Conservation (phyloP, 2,113 vertebrate species). For the Peromyscus leucopus region DNA sequence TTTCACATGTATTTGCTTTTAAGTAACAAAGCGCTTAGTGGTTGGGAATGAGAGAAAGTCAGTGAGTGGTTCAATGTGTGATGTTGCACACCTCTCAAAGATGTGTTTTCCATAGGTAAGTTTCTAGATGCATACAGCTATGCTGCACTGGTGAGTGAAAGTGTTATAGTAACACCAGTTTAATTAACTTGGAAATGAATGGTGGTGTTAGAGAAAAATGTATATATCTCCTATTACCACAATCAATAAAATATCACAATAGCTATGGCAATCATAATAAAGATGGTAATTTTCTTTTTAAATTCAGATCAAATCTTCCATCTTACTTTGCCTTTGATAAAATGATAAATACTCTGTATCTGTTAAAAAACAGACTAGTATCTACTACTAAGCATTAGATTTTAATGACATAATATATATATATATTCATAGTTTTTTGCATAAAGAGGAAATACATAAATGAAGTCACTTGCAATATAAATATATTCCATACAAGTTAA, state of each 20-base stretch:
- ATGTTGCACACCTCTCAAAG: neutral
- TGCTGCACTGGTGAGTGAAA: conserved; percentile 43
- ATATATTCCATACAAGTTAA: conserved; percentile 1
- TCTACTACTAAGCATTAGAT: neutral
- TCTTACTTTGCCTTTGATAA: neutral
- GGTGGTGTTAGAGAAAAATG: conserved; percentile 60
- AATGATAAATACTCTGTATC: neutral
- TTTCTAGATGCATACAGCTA: conserved; percentile 59
- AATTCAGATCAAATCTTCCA: neutral
- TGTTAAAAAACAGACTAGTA: neutral
- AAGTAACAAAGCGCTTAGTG: neutral
- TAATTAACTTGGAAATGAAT: conserved; percentile 70
- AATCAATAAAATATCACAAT: conserved; percentile 43
- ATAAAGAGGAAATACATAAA: conserved; percentile 10
- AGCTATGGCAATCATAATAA: neutral
- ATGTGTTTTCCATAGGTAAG: neutral
- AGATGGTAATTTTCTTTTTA: conserved; percentile 12
- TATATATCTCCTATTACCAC: conserved; percentile 33
- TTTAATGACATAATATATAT: neutral
- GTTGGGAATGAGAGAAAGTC: neutral
- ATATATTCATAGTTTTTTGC: conserved; percentile 37
- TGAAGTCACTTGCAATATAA: conserved; percentile 1
- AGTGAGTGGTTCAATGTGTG: neutral
- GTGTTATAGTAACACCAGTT: conserved; percentile 37
- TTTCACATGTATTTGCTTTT: neutral